Conservation (phyloP, 1,140 invertebrate species). For the Bombus waltoni region DNA sequence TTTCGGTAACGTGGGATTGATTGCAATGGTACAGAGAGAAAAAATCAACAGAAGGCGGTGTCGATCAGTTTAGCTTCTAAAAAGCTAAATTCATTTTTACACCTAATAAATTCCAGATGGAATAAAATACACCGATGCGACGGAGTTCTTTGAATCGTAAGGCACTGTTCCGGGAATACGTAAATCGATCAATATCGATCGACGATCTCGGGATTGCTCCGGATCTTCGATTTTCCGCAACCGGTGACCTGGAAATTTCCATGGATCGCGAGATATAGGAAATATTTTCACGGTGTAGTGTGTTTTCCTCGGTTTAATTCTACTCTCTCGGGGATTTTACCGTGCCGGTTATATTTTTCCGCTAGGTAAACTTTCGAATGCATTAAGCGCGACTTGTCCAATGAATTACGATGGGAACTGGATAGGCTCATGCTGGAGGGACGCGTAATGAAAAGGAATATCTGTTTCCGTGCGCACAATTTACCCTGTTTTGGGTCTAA, state of each 20-base stretch:
- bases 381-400: slow-evolving; percentile 15
- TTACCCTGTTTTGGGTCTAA: not conserved
- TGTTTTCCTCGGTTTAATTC: slow-evolving; percentile 35
- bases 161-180: too few species aligned
- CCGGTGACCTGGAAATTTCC: slow-evolving; percentile 10
- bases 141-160: not conserved
- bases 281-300: not conserved
- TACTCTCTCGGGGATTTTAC: not conserved
- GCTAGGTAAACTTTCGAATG: not conserved
- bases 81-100: not conserved
- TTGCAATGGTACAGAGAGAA: too few species aligned
- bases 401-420: slow-evolving; percentile 9
- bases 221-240: not conserved
- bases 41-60: not conserved
- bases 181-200: not conserved
- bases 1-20: too few species aligned
- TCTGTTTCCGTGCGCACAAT: not conserved
- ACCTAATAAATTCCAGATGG: not conserved
- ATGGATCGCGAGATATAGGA: slow-evolving; percentile 2
- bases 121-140: not conserved
- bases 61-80: not conserved
- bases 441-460: slow-evolving; percentile 10
- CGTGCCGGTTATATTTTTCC: slow-evolving; percentile 12
- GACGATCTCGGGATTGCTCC: not conserved
- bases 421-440: not conserved